phyloP scores from a whole-genome alignment of 2,113 vertebrate species.

The Clinocottus analis region DNA sequence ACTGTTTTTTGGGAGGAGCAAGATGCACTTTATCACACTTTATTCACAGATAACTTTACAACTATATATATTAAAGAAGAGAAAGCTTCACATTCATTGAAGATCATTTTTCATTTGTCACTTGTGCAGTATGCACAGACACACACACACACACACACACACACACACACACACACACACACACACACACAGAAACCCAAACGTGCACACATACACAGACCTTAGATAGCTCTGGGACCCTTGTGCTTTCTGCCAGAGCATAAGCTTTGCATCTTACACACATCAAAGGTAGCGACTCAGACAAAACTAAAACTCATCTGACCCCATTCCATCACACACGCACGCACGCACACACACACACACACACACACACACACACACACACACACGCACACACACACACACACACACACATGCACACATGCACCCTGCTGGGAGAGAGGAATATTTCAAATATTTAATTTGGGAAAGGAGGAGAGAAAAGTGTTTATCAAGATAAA shows the following conservation, averaged over 20 bases:
- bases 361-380: too few relatives aligned
- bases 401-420: constrained; percentile 15
- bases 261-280: constrained; percentile 32
- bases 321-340: constrained; percentile 68
- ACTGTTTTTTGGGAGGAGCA: background rate
- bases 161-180: constrained; percentile 1
- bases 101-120: background rate
- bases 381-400: constrained; percentile 39
- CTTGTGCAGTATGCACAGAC: background rate
- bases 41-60: background rate
- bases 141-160: constrained; percentile 1
- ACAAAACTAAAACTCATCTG: constrained; percentile 64
- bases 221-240: constrained; percentile 25
- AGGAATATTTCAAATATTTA: constrained; percentile 47
- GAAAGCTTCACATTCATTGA: background rate
- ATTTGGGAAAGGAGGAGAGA: constrained; percentile 9
- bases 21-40: background rate
- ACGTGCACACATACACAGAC: background rate
- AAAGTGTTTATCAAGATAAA: constrained; percentile 19
- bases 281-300: constrained; percentile 60
- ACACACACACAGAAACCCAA: constrained; percentile 3
- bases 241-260: constrained; percentile 21
- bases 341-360: constrained; percentile 32
- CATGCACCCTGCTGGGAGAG: constrained; percentile 27
- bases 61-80: background rate